These are phyloP conservation scores for Asobara japonica DNA, from an alignment of 1,140 invertebrate species.

Conservation along the genomic window DNA sequence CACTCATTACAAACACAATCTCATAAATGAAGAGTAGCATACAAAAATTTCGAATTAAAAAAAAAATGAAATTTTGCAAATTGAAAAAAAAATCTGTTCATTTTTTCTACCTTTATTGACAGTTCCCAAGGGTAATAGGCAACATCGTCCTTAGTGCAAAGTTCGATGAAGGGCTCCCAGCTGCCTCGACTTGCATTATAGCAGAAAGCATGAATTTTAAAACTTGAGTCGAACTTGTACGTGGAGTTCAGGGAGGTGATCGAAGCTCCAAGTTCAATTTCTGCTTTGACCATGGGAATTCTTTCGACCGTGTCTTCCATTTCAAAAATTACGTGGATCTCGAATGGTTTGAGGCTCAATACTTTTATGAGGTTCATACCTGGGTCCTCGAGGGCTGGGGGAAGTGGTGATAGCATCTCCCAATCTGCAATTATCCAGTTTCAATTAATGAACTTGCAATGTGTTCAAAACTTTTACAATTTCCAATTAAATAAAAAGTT, in stretches of 20 bases:
- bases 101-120: constrained; percentile 55
- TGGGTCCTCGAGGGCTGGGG: not conserved
- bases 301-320: constrained; percentile 57
- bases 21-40: no score
- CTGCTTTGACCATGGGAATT: constrained; percentile 53
- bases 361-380: constrained; percentile 38
- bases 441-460: no score
- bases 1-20: not conserved
- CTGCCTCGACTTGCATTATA: constrained; percentile 77
- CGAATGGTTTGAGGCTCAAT: constrained; percentile 53
- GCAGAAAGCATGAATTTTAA: constrained; percentile 77
- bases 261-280: constrained; percentile 45
- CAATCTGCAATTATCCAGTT: constrained; percentile 25
- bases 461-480: no score
- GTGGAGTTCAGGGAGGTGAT: constrained; percentile 55
- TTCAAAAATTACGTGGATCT: constrained; percentile 50
- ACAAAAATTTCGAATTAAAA: no score
- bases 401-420: constrained; percentile 7
- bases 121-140: constrained; percentile 79
- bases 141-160: constrained; percentile 74
- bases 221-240: constrained; percentile 51
- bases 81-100: not conserved
- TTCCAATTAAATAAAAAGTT: no score
- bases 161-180: constrained; percentile 86
- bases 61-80: no score